These are phyloP conservation scores for Mamestra configurata DNA, from an alignment of 1,140 invertebrate genomes.

Conservation along the genomic window DNA sequence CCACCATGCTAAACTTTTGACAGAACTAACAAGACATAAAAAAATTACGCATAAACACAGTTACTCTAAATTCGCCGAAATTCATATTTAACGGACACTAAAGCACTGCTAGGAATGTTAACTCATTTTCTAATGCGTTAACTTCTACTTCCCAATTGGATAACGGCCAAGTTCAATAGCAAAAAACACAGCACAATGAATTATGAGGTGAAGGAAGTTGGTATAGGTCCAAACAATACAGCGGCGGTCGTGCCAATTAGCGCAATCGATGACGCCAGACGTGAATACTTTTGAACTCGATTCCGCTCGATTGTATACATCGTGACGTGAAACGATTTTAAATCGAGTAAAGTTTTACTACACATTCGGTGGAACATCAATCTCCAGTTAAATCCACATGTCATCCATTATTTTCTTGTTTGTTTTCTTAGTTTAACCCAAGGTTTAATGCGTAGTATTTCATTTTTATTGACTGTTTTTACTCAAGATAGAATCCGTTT, in stretches of 20 bases:
- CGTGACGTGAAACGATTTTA: constrained; percentile 20
- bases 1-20: too few relatives aligned
- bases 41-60: too few relatives aligned
- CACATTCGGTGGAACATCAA: constrained; percentile 18
- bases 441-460: constrained; percentile 2
- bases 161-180: constrained; percentile 36
- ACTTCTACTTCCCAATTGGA: constrained; percentile 27
- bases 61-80: not conserved
- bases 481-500: not conserved
- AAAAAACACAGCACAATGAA: constrained; percentile 35
- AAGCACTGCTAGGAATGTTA: not conserved
- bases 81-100: not conserved
- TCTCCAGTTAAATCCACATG: not conserved
- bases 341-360: constrained; percentile 27
- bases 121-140: constrained; percentile 23
- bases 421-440: constrained; percentile 27
- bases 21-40: too few relatives aligned
- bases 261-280: constrained; percentile 4
- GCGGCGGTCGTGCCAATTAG: constrained; percentile 30
- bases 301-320: constrained; percentile 1
- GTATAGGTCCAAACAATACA: constrained; percentile 44
- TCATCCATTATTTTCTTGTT: not conserved
- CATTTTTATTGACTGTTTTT: constrained; percentile 18
- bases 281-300: constrained; percentile 10
- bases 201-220: constrained; percentile 46